Base-by-base conservation (phyloP, 2,113 vertebrate genomes). In the Gobio gobio region DNA sequence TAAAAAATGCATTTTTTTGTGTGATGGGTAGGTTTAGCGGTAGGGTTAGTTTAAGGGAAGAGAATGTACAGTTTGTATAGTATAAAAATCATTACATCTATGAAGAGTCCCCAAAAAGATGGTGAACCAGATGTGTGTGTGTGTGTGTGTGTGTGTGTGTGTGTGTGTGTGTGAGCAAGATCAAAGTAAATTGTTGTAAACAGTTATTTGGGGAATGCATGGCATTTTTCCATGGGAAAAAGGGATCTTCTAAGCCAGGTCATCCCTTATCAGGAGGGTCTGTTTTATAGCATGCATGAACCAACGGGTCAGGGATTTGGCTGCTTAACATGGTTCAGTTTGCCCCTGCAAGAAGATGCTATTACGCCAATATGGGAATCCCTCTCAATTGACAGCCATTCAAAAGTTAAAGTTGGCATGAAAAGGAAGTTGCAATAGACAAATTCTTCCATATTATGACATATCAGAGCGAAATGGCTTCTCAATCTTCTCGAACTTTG, bases 231-330 rank as follows among this genome's bases (percentile, higher is more conserved):
- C 74, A 78, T 0, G 1, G 76, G 29, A 82, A 76, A 77, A 33
- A 83, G 58, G 36, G 36, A 78, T 78, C 24, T 78, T 68, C 51
- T 29, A n/a, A 26, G 68, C 24, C 26, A n/a, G 24, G 54, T 6
- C 74, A 79, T 49, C 64, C 36, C 78, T 86, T 82, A 86, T 86
- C 84, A 86, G 78, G 26, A 78, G 45, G 66, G 73, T 73, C 84
- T 72, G 85, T 58, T 66, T 64, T 83, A 16, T 16, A 84, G 85
- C 82, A 73, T 43, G 29, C 10, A 10, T n/a, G n/a, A 45, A 79
- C n/a, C 10, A 59, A 59, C 49, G 0, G 74, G 49, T 56, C 49
- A 78, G 54, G 36, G 36, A 54, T 43, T 78, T 43, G 33, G 36
- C 76, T 78, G 10, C 20, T 78, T 58, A 58, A 40, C 51, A 8